phyloP scores from a whole-genome alignment of 2,113 vertebrate species.

The Pelmatolapia mariae region DNA sequence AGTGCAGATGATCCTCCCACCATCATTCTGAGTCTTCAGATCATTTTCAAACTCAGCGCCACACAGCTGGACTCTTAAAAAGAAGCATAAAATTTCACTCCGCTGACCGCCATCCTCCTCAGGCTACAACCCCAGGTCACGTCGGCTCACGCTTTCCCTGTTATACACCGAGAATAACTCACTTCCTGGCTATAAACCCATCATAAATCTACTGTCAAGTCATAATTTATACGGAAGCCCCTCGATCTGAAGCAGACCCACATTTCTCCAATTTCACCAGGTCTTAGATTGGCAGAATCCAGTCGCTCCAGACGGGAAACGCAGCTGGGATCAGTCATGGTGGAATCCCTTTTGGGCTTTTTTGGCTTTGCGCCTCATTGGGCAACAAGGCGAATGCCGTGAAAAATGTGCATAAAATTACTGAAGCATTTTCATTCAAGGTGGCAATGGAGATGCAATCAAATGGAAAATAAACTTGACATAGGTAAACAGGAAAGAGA shows the following conservation, averaged over 20 bases:
- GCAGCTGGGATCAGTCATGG: slow-evolving; percentile 24
- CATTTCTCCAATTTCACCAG: slow-evolving; percentile 40
- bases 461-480: slow-evolving; percentile 40
- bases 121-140: slow-evolving; percentile 14
- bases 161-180: slow-evolving; percentile 44
- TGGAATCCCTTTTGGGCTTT: slow-evolving; percentile 21
- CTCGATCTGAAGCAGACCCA: slow-evolving; percentile 22
- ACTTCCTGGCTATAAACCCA: slow-evolving; percentile 42
- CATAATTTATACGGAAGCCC: slow-evolving; percentile 36
- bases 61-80: slow-evolving; percentile 26
- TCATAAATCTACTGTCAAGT: slow-evolving; percentile 32
- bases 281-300: slow-evolving; percentile 41
- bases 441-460: not conserved
- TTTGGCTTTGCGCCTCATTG: not conserved
- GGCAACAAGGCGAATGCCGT: slow-evolving; percentile 9
- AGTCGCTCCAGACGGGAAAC: slow-evolving; percentile 30
- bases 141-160: slow-evolving; percentile 27
- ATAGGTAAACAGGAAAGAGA: slow-evolving; percentile 40
- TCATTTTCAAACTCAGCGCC: not conserved
- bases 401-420: slow-evolving; percentile 35
- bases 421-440: slow-evolving; percentile 6
- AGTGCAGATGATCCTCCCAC: not conserved
- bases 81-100: slow-evolving; percentile 20
- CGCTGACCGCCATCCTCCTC: not conserved
- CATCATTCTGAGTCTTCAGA: not conserved